Evolutionary conservation across 2,113 vertebrate genomes (phyloP).

Genomic region (Oncorhynchus clarkii): DNA sequence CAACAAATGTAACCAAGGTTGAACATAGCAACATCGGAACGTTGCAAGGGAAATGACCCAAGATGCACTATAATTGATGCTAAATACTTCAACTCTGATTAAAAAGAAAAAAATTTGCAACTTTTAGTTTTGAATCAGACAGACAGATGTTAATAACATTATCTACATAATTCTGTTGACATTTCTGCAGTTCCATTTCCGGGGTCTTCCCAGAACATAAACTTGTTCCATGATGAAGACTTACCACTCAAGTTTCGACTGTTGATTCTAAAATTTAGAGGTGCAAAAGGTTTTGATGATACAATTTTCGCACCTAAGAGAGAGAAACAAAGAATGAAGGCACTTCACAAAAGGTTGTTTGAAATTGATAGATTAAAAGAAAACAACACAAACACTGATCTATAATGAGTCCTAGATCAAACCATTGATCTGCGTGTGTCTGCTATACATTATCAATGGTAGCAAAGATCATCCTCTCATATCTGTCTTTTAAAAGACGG

Average conservation of each 20-base stretch:
- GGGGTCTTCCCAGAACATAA: too few relatives aligned
- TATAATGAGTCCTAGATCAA: neutral
- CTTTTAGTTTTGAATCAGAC: too few relatives aligned
- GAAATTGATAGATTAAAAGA: neutral
- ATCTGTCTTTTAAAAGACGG: neutral
- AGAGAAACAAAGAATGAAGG: constrained; percentile 23
- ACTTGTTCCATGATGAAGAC: constrained; percentile 18
- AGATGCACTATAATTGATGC: too few relatives aligned
- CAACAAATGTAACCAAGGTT: too few relatives aligned
- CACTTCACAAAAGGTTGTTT: neutral
- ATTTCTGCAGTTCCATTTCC: too few relatives aligned
- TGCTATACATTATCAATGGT: neutral
- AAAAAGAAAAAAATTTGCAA: too few relatives aligned
- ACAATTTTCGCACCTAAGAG: constrained; percentile 94
- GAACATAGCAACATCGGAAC: too few relatives aligned
- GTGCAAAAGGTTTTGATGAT: constrained; percentile 99
- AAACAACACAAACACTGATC: neutral
- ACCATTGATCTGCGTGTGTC: neutral
- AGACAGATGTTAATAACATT: too few relatives aligned
- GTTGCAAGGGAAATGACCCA: too few relatives aligned
- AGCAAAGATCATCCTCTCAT: constrained; percentile 5
- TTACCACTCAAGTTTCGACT: constrained; percentile 99
- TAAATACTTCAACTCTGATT: too few relatives aligned
- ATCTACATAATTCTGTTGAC: too few relatives aligned
- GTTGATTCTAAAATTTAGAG: constrained; percentile 98